phyloP scores from a whole-genome alignment of 1,140 invertebrate genomes.

The Macrocentrus cingulum region DNA sequence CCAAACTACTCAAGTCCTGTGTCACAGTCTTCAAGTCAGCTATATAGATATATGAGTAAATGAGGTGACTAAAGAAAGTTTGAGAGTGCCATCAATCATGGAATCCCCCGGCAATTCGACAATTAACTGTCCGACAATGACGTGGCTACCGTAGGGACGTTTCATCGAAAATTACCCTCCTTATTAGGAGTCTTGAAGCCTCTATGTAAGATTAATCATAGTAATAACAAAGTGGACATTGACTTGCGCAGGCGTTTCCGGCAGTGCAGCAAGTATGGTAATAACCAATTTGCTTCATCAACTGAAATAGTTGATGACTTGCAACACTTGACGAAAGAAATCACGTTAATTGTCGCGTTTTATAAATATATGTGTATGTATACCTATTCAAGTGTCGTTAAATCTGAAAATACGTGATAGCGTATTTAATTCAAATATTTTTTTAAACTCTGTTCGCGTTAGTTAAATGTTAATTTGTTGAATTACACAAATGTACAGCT shows the following conservation, averaged over 20 bases:
- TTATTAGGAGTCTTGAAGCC: not conserved
- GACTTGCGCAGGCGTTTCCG: constrained; percentile 17
- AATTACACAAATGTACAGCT: no score
- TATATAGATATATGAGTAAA: no score
- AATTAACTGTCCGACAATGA: constrained; percentile 2
- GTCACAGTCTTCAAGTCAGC: no score
- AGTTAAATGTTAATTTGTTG: no score
- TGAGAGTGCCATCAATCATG: constrained; percentile 11
- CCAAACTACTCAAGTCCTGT: not conserved
- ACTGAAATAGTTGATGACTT: no score
- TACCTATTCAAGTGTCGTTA: no score
- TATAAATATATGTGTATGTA: no score
- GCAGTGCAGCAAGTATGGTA: constrained; percentile 2
- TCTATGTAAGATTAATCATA: constrained; percentile 1
- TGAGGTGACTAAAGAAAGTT: constrained; percentile 2
- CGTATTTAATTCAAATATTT: no score
- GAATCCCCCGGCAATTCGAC: constrained; percentile 7
- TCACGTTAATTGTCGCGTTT: no score
- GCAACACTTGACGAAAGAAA: no score
- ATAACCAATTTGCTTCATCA: constrained; percentile 12
- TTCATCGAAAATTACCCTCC: not conserved
- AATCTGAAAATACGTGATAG: no score
- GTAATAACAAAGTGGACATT: constrained; percentile 5
- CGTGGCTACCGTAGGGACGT: not conserved
- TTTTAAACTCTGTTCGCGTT: no score